Percentiles rank a stretch among this genome's conserved stretches.
phyloP scores from a whole-genome alignment of 2,797 vertebrate genomes.

The Diceros bicornis region DNA sequence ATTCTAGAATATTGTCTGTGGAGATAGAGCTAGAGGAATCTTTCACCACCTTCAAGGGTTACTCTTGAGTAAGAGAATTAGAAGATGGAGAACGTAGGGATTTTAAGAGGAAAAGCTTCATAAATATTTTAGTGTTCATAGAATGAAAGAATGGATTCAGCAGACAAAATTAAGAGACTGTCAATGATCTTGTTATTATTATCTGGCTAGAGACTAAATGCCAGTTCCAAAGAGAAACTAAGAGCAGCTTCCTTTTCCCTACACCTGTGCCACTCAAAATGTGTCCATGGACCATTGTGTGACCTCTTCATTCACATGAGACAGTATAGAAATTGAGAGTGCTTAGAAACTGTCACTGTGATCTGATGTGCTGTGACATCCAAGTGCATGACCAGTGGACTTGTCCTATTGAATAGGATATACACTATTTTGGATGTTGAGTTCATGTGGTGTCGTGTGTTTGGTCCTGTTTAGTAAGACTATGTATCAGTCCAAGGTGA shows the following conservation, averaged over 20 bases:
- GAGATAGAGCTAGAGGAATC: neutral
- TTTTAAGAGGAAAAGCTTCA: conserved; percentile 33
- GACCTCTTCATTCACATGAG: neutral
- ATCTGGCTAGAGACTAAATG: conserved; percentile 49
- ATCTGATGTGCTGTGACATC: neutral
- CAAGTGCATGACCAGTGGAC: neutral
- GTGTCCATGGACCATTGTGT: neutral
- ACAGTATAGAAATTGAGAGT: neutral
- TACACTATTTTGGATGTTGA: neutral
- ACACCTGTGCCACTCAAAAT: neutral
- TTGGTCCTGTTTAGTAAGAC: neutral
- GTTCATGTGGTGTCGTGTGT: neutral
- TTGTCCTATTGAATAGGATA: neutral
- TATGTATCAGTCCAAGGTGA: neutral
- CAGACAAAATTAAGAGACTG: conserved; percentile 36
- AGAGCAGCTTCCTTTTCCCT: neutral
- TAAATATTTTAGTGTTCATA: conserved; percentile 52
- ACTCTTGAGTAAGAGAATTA: conserved; percentile 16
- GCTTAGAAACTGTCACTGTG: neutral
- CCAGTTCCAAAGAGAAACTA: conserved; percentile 8
- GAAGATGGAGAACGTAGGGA: neutral
- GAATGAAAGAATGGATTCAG: conserved; percentile 47
- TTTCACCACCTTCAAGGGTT: neutral
- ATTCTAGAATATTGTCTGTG: conserved; percentile 46
- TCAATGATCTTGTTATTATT: neutral